phyloP scores from a whole-genome alignment of 2,113 vertebrate species.

The Vireo altiloquus region DNA sequence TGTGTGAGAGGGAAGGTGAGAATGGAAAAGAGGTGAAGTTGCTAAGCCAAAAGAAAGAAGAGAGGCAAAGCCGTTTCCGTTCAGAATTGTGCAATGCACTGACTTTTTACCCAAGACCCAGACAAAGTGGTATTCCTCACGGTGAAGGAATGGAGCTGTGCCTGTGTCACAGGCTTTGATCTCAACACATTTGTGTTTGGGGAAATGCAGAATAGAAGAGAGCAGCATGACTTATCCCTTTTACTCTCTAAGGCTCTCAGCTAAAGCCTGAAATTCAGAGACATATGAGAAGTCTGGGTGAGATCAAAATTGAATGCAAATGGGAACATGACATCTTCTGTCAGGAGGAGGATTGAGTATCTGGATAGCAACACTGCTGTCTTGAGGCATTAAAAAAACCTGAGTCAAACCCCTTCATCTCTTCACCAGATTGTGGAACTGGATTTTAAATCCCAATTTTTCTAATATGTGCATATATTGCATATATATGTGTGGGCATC shows the following conservation, averaged over 20 bases:
- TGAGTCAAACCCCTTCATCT: background rate
- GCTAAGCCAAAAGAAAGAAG: background rate
- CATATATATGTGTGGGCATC: background rate
- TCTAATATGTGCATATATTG: background rate
- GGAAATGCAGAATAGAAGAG: background rate
- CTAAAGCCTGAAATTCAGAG: background rate
- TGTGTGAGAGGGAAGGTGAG: background rate
- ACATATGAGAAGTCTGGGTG: background rate
- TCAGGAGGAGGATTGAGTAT: background rate
- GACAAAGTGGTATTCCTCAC: background rate
- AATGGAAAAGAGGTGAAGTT: background rate
- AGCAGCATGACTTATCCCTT: background rate
- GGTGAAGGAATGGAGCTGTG: background rate
- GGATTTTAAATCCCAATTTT: background rate
- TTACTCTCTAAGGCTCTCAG: background rate
- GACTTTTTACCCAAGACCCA: background rate
- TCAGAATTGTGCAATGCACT: background rate
- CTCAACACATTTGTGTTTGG: background rate
- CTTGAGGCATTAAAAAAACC: background rate
- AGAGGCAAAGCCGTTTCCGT: background rate
- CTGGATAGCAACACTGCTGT: background rate
- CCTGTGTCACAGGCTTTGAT: background rate
- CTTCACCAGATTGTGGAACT: background rate
- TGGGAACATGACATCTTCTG: background rate
- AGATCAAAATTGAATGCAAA: slow-evolving; percentile 25